Base-by-base conservation (phyloP, 64 coral and sea anemone genomes). In the Orbicella faveolata region DNA sequence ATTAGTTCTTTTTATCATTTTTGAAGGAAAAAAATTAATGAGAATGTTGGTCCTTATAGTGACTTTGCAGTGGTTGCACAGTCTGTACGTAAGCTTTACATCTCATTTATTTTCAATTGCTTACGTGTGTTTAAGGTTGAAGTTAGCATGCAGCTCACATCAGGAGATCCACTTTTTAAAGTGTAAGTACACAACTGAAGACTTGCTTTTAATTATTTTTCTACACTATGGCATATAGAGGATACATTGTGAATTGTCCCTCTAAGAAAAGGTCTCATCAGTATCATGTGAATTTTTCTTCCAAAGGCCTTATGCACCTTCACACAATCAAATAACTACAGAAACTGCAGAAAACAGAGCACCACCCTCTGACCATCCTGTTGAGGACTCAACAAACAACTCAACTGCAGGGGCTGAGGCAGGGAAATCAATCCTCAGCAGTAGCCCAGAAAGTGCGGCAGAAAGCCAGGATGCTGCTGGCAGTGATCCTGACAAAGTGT, bases 131-230 rank as follows among this genome's bases (percentile, higher is more conserved):
- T 77, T 23, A 20, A 98, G 96, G 91, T 98, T 21, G 89, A 86
- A 79, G 90, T 98, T 41, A 92, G 75, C 23, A 98, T 98, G 96
- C 96, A 95, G 36, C 65, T 98, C 34, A 83, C 63, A 41, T 94
- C 90, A 73, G 96, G 96, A 67, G 96, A 98, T 91, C 93, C 96
- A 35, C 81, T 98, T 8, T 98, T 98, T 87, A 98, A 98, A 93
- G 90, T 98, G 96, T 98, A 91, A 95, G 96, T 95, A 33, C 18
- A 33, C 14, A n/a, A n/a, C 20, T 5, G 25, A n/a, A 23, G 19
- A 69, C 20, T 69, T 69, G 9, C 19, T 23, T n/a, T 9, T 69
- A 30, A 0, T 69, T 69, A 20, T 6, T 69, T 69, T n/a, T 69
- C 19, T 20, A 26, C 25, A 25, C 66, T 69, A 26, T 57, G 54